Evolutionary conservation across 2,888 invertebrate species (phyloP), one percentile per base, ranked within the genome.

Genomic region (Melanargia galathea): DNA sequence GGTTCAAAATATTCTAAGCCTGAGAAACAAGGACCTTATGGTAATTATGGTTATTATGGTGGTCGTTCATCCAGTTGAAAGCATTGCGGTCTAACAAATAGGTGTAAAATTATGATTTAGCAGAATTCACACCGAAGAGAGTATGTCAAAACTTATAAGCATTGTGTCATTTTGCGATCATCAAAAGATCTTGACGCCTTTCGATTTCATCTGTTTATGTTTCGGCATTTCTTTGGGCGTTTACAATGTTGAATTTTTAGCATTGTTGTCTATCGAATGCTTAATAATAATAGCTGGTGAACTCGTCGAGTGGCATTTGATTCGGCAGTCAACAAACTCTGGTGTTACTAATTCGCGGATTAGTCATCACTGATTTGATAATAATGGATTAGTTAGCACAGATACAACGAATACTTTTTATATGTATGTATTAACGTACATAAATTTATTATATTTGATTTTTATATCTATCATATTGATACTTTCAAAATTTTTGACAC

Each of bases 301-400:
- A 65, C 54, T 55, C 55, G 54, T 49, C 58, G 18, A 40, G 58
- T 62, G 65, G 57, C 65, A 67, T 67, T 65, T 67, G 60, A 65
- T 62, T 57, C 35, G 20, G 45, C 60, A 65, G 67, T 67, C 65
- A 65, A 67, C 58, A 65, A 65, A 67, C 65, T 65, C 60, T 60
- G 56, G 40, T 60, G 56, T 62, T 60, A 65, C 60, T 67, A 67
- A 65, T 67, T 60, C 57, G 24, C 40, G 54, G 60, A 67, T 67
- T 65, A 65, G 65, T 67, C 67, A 67, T 65, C 66, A 61, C 55
- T 16, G 66, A 56, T 59, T 67, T 65, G 38, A 58, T 64, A 51
- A 56, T 63, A 33, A 66, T 61, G 57, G 58, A 64, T 64, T 18
- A 43, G 18, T 43, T 43, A 18, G 18, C 1, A 16, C 16, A 4